phyloP scores from a whole-genome alignment of 2,113 vertebrate species.

The Takifugu flavidus region DNA sequence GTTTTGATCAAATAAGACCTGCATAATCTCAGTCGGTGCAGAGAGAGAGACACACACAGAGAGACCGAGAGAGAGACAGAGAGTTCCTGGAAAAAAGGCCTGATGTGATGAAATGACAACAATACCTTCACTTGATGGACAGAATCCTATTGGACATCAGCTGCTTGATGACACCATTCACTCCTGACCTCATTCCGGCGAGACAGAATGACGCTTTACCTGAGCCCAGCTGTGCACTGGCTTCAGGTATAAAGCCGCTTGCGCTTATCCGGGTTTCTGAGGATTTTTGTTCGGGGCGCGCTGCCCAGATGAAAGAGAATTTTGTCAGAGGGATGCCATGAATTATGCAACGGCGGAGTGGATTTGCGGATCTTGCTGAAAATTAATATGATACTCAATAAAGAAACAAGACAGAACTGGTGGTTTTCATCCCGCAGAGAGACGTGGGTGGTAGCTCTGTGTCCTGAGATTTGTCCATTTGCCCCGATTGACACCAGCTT shows the following conservation, averaged over 20 bases:
- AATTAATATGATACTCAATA: conserved; percentile 63
- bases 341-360: conserved; percentile 65
- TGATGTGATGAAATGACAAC: conserved; percentile 15
- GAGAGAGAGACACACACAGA: conserved; percentile 1
- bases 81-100: background rate
- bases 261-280: conserved; percentile 60
- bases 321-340: conserved; percentile 56
- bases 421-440: conserved; percentile 10
- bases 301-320: conserved; percentile 64
- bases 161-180: conserved; percentile 35
- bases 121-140: conserved; percentile 11
- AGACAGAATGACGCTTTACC: conserved; percentile 51
- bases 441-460: background rate
- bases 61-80: conserved; percentile 1
- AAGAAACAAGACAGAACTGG: conserved; percentile 36
- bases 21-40: conserved; percentile 2
- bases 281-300: conserved; percentile 45
- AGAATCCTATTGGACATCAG: conserved; percentile 25
- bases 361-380: conserved; percentile 66
- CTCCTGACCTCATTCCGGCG: conserved; percentile 52
- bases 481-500: too few relatives aligned
- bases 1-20: conserved; percentile 6
- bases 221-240: conserved; percentile 52
- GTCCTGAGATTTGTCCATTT: too few relatives aligned
- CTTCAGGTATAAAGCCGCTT: conserved; percentile 58